These are phyloP conservation scores for Acronicta leporina DNA, from an alignment of 2,888 invertebrate species.

Conservation along the genomic window DNA sequence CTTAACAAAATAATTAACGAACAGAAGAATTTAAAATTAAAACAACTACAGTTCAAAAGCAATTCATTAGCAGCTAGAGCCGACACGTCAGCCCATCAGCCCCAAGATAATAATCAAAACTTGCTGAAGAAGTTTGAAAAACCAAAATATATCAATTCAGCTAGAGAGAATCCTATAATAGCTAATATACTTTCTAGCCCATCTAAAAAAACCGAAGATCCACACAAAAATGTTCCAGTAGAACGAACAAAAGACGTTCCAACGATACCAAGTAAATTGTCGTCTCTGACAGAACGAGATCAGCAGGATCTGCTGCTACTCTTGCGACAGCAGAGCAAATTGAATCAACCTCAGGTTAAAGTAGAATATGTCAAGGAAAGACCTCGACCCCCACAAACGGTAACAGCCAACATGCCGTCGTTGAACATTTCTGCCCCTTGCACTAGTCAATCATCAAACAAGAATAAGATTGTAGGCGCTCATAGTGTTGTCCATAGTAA, in stretches of 20 bases:
- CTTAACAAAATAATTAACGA: slow-evolving; percentile 44
- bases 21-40: slow-evolving; percentile 35
- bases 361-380: slow-evolving; percentile 30
- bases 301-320: slow-evolving; percentile 72
- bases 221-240: slow-evolving; percentile 16
- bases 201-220: slow-evolving; percentile 8
- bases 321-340: slow-evolving; percentile 70
- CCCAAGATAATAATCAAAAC: slow-evolving; percentile 21
- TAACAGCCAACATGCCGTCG: slow-evolving; percentile 11
- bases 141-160: slow-evolving; percentile 8
- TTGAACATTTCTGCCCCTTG: slow-evolving; percentile 19
- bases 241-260: slow-evolving; percentile 17
- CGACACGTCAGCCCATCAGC: slow-evolving; percentile 10
- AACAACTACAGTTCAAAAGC: slow-evolving; percentile 9
- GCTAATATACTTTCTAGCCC: slow-evolving; percentile 22
- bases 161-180: slow-evolving; percentile 34
- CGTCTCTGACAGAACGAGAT: slow-evolving; percentile 69
- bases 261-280: slow-evolving; percentile 9
- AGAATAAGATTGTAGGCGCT: slow-evolving; percentile 26
- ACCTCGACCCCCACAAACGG: slow-evolving; percentile 17
- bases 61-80: slow-evolving; percentile 15
- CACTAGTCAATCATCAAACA: slow-evolving; percentile 33
- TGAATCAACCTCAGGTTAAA: slow-evolving; percentile 27
- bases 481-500: slow-evolving; percentile 11
- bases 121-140: slow-evolving; percentile 25